phyloP scores from a whole-genome alignment of 1,140 invertebrate species.

The Aphelinus atriplicis region DNA sequence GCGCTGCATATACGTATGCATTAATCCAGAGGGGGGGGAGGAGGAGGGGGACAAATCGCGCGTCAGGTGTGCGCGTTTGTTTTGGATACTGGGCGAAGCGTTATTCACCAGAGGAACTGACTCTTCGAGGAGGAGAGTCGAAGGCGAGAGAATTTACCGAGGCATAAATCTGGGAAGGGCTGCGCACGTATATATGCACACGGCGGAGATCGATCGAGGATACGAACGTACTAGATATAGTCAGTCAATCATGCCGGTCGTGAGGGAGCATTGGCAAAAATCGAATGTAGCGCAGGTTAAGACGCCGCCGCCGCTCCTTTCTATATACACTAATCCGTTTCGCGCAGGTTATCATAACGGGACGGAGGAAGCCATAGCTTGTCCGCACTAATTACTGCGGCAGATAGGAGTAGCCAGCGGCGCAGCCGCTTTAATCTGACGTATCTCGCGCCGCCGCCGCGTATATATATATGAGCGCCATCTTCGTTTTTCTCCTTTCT shows the following conservation, averaged over 20 bases:
- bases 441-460: neutral
- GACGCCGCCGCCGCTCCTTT: neutral
- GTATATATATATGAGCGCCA: too few relatives aligned
- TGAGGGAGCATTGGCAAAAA: neutral
- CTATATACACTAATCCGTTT: neutral
- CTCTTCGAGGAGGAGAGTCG: too few relatives aligned
- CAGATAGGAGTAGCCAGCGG: too few relatives aligned
- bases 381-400: constrained; percentile 17
- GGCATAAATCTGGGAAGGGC: neutral
- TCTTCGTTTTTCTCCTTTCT: constrained; percentile 16
- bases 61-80: too few relatives aligned
- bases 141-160: neutral
- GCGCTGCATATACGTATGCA: too few relatives aligned
- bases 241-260: constrained; percentile 3
- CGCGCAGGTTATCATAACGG: constrained; percentile 33
- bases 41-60: too few relatives aligned
- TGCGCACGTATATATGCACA: neutral
- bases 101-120: too few relatives aligned
- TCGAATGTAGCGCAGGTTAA: constrained; percentile 9
- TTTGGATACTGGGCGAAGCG: too few relatives aligned
- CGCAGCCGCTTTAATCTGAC: neutral
- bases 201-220: neutral
- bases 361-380: neutral
- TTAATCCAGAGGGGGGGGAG: too few relatives aligned
- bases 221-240: neutral